phyloP scores from a whole-genome alignment of 2,888 invertebrate species.

The Leptopterna dolabrata region DNA sequence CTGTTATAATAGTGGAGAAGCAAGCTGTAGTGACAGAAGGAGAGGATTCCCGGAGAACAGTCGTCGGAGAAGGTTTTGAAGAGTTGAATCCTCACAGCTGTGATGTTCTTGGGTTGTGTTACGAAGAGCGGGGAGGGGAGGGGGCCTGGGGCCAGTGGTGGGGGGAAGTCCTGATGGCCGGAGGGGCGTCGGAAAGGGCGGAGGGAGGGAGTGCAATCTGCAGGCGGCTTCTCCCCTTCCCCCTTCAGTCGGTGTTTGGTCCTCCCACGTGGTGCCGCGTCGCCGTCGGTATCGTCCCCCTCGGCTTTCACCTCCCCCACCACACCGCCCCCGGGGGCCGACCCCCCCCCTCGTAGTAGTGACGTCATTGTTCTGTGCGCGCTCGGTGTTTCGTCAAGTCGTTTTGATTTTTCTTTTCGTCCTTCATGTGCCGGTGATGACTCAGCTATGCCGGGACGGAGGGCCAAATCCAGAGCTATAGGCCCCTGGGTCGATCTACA shows the following conservation, averaged over 20 bases:
- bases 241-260: conserved; percentile 21
- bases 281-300: not conserved
- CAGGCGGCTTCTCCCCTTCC: conserved; percentile 13
- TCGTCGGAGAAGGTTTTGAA: not conserved
- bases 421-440: conserved; percentile 41
- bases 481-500: conserved; percentile 54
- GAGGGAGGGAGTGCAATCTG: conserved; percentile 21
- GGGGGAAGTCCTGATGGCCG: not conserved
- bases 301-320: not conserved
- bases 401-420: not conserved
- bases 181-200: not conserved
- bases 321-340: not conserved
- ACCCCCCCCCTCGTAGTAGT: not conserved
- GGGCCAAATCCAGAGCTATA: conserved; percentile 49
- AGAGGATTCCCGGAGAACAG: not conserved
- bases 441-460: conserved; percentile 54
- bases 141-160: not conserved
- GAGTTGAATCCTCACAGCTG: not conserved
- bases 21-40: not conserved
- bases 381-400: not conserved
- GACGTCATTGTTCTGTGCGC: not conserved
- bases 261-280: not conserved
- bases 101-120: not conserved
- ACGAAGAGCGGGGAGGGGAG: not conserved
- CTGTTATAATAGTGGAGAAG: too few relatives aligned